Conservation (phyloP, 2,888 invertebrate species). For the Drosophila cracens region DNA sequence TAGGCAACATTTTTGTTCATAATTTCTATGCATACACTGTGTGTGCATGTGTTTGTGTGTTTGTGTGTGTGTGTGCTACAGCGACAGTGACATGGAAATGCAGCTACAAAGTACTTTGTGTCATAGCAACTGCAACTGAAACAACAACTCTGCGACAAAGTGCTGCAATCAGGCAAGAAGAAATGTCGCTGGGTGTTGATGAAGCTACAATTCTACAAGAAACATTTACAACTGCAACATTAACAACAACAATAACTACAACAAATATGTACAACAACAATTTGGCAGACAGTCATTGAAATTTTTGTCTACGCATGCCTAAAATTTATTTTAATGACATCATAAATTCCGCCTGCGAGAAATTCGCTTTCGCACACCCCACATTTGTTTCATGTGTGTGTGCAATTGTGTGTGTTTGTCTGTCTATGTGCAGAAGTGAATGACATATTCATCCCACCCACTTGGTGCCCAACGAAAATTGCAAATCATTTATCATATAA, state of each 20-base stretch:
- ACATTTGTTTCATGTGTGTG: conserved; percentile 6
- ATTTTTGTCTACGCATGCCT: conserved; percentile 72
- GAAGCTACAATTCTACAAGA: conserved; percentile 21
- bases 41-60: background rate
- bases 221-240: conserved; percentile 16
- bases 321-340: conserved; percentile 80
- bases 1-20: conserved; percentile 70
- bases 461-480: conserved; percentile 38
- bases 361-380: conserved; percentile 41
- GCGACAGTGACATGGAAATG: conserved; percentile 52
- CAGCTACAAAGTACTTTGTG: conserved; percentile 79
- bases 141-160: conserved; percentile 59
- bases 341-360: conserved; percentile 68
- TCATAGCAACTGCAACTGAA: conserved; percentile 46
- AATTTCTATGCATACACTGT: conserved; percentile 55
- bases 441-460: conserved; percentile 44
- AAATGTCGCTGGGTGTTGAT: conserved; percentile 61
- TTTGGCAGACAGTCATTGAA: conserved; percentile 36
- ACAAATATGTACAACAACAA: conserved; percentile 25
- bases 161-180: conserved; percentile 70
- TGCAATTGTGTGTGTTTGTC: background rate
- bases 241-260: conserved; percentile 12
- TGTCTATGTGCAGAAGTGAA: conserved; percentile 43
- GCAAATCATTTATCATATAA: conserved; percentile 61
- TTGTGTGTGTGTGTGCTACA: conserved; percentile 14